phyloP scores from a whole-genome alignment of 2,797 vertebrate genomes.

The Salarias fasciatus region DNA sequence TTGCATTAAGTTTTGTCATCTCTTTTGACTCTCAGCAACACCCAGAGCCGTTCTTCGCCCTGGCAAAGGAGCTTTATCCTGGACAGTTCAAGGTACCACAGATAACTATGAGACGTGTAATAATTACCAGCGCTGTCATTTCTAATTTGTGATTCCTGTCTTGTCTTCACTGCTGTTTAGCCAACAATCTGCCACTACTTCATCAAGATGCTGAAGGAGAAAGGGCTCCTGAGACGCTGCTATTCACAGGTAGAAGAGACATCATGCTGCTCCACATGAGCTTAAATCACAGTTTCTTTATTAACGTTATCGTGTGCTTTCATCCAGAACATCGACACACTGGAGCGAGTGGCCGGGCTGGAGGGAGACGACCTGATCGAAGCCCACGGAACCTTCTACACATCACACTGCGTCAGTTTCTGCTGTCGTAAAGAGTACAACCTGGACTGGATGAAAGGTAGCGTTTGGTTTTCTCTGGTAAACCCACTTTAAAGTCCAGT shows the following conservation, averaged over 20 bases:
- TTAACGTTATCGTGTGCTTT: background rate
- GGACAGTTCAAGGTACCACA: constrained; percentile 91
- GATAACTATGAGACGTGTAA: background rate
- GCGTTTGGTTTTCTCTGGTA: background rate
- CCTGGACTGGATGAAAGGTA: constrained; percentile 94
- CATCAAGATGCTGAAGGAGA: constrained; percentile 91
- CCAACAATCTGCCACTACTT: constrained; percentile 94
- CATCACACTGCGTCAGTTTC: constrained; percentile 88
- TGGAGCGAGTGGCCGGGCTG: constrained; percentile 90
- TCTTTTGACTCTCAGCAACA: constrained; percentile 83
- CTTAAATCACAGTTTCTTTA: background rate
- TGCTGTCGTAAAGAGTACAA: constrained; percentile 84
- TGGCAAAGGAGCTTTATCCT: constrained; percentile 92
- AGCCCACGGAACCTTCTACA: constrained; percentile 92
- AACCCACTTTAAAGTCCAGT: too few species aligned
- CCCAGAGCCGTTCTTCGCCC: constrained; percentile 92
- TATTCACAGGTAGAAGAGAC: constrained; percentile 87
- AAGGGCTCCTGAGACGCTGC: constrained; percentile 87
- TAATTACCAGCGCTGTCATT: background rate
- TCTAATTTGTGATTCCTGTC: background rate
- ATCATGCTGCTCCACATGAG: background rate
- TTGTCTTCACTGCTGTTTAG: constrained; percentile 60
- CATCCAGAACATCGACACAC: constrained; percentile 90
- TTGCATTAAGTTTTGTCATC: too few species aligned
- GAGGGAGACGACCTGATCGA: constrained; percentile 88